A percentile compares a stretch with the other conserved stretches of the same genome.
These are phyloP conservation scores for Porites rus DNA, from an alignment of 92 coral and sea anemone genomes.

Conservation along the genomic window DNA sequence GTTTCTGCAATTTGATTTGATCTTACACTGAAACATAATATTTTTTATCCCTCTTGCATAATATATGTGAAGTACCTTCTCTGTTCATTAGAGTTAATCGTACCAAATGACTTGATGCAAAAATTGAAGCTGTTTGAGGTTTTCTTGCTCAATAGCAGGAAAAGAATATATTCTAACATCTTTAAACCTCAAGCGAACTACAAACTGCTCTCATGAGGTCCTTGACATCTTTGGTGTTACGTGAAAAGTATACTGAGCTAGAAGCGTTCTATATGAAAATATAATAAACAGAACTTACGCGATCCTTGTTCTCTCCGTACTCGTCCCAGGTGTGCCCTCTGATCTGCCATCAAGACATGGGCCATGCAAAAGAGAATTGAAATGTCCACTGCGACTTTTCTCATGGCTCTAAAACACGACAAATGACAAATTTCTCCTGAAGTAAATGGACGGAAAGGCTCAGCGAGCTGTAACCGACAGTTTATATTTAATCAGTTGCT, in stretches of 20 bases:
- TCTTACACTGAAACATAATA: neutral
- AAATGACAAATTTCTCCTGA: neutral
- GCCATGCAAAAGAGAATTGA: neutral
- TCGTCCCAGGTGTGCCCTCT: neutral
- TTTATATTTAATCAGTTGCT: no score
- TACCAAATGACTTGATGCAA: no score
- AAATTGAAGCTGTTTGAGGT: neutral
- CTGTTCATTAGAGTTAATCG: neutral
- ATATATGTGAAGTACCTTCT: neutral
- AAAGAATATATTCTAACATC: neutral
- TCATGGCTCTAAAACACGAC: neutral
- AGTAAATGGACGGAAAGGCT: no score
- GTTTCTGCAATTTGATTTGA: neutral
- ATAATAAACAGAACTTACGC: conserved; percentile 4
- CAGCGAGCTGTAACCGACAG: no score
- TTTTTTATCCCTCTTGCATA: neutral
- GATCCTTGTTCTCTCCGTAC: conserved; percentile 5
- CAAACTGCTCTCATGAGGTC: neutral
- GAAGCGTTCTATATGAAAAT: neutral
- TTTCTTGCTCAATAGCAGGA: neutral
- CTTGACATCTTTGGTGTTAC: neutral
- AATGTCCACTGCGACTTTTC: neutral
- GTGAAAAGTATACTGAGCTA: neutral
- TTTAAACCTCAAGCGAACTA: neutral
- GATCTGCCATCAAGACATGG: conserved; percentile 6